Evolutionary conservation across 2,113 vertebrate genomes (phyloP).

Genomic region (Orycteropus afer): DNA sequence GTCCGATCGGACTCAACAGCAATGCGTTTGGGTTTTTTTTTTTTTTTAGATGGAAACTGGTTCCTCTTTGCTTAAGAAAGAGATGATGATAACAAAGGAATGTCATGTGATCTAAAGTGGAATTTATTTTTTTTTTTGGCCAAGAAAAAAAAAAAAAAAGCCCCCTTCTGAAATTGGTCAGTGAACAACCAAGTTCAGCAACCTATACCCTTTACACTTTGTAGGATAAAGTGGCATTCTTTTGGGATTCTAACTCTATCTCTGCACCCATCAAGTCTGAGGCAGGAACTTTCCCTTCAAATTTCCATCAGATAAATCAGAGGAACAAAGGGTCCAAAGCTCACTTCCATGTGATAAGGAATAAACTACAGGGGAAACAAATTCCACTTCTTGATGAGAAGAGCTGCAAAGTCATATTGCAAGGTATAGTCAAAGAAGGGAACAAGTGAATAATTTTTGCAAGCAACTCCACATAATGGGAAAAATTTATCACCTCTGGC

Average conservation of each 20-base stretch:
- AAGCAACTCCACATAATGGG: neutral
- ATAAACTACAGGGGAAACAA: neutral
- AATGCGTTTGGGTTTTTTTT: too few relatives aligned
- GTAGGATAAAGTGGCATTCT: neutral
- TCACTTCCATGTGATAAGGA: neutral
- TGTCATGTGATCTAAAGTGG: neutral
- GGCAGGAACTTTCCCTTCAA: slow-evolving; percentile 3
- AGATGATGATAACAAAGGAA: neutral
- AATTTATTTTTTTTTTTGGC: too few relatives aligned
- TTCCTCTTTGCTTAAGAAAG: neutral
- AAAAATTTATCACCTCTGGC: neutral
- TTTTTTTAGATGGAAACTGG: neutral
- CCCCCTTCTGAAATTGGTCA: neutral
- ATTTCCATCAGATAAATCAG: neutral
- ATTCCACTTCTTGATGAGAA: neutral
- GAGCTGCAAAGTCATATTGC: neutral
- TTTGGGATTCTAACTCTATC: neutral
- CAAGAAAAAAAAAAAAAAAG: too few relatives aligned
- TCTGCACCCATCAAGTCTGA: neutral
- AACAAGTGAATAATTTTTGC: neutral
- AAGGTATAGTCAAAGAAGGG: neutral
- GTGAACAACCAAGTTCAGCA: neutral
- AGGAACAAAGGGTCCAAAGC: neutral
- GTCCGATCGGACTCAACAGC: too few relatives aligned
- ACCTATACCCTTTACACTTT: neutral